These are phyloP conservation scores for Dicaeum eximium DNA, from an alignment of 2,113 vertebrate species.

Conservation along the genomic window DNA sequence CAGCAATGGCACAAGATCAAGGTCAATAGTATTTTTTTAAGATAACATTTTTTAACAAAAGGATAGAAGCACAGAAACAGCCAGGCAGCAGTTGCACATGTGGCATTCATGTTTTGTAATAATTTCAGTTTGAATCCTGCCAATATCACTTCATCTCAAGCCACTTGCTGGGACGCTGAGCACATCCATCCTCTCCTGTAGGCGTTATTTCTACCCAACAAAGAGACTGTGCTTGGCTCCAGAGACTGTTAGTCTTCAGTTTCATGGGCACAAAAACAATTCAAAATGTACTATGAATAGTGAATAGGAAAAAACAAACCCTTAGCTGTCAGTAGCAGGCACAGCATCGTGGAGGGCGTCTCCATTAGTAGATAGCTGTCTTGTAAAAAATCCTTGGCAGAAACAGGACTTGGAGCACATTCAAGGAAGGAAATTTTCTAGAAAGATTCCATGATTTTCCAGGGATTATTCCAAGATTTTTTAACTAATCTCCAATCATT, in stretches of 20 bases:
- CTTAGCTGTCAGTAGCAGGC: constrained; percentile 24
- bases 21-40: constrained; percentile 56
- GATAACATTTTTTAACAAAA: constrained; percentile 55
- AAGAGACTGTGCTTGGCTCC: constrained; percentile 57
- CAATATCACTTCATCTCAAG: constrained; percentile 65
- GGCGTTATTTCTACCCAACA: constrained; percentile 61
- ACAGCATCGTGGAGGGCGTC: neutral
- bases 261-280: constrained; percentile 51
- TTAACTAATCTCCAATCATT: neutral
- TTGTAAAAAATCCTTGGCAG: constrained; percentile 23
- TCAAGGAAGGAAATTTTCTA: neutral
- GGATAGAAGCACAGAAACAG: constrained; percentile 34
- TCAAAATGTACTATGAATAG: constrained; percentile 53
- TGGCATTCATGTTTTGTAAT: constrained; percentile 61
- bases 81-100: constrained; percentile 59
- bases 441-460: neutral
- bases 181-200: constrained; percentile 61
- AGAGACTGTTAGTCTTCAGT: constrained; percentile 42
- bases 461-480: neutral
- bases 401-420: neutral
- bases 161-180: constrained; percentile 50
- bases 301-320: constrained; percentile 27
- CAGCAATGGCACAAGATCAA: constrained; percentile 53
- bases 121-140: constrained; percentile 57
- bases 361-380: neutral